phyloP scores from a whole-genome alignment of 2,888 invertebrate genomes.

The Yponomeuta sedellus region DNA sequence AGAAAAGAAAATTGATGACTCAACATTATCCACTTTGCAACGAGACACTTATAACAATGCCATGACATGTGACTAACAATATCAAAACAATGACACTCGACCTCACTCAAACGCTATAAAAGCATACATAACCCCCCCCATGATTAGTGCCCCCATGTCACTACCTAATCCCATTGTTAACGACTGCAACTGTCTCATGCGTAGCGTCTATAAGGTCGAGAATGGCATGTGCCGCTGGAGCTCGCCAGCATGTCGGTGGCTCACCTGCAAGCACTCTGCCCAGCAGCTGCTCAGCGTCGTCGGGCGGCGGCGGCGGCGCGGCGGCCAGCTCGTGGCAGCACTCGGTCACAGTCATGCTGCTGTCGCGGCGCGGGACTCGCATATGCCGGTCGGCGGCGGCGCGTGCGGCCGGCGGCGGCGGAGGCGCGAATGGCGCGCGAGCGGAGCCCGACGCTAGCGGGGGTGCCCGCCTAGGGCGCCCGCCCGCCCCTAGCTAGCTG shows the following conservation, averaged over 20 bases:
- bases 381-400: constrained; percentile 55
- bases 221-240: not conserved
- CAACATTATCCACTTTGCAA: not conserved
- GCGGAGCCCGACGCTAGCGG: constrained; percentile 49
- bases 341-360: constrained; percentile 68
- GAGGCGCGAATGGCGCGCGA: constrained; percentile 68
- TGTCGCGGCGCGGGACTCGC: constrained; percentile 49
- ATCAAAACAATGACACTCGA: not conserved
- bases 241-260: not conserved
- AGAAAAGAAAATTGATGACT: not conserved
- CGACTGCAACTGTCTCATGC: not conserved
- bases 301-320: constrained; percentile 34
- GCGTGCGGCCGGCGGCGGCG: constrained; percentile 73
- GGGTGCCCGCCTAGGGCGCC: constrained; percentile 33
- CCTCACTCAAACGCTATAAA: not conserved
- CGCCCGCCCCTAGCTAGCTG: constrained; percentile 4
- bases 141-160: not conserved
- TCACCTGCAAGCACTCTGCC: constrained; percentile 71
- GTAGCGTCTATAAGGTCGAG: not conserved
- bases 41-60: not conserved
- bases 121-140: not conserved
- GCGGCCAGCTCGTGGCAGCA: constrained; percentile 44
- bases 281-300: constrained; percentile 62
- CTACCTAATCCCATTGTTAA: not conserved
- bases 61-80: not conserved